Evolutionary conservation across 2,797 vertebrate genomes (phyloP), one percentile per base, ranked within the genome.

Genomic region (Carcharodon carcharias): DNA sequence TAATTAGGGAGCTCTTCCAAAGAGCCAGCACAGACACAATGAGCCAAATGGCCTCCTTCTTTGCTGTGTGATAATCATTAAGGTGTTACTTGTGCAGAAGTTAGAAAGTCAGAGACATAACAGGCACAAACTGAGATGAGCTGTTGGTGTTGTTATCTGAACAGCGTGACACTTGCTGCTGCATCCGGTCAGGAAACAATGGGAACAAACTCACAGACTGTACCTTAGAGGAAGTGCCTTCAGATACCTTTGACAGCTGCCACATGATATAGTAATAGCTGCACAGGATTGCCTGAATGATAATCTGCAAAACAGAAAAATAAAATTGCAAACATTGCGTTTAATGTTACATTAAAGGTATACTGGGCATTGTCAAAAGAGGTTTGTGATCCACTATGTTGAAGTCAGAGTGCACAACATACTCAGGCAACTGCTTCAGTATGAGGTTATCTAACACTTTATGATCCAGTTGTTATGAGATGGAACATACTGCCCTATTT

Each of bases 261-360:
- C 99, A 99, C 71, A 99, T 97, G 96, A 99, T 96, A 97, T 97
- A 98, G 97, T 97, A 98, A 97, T 98, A 98, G 11, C 97, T 97
- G 97, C 98, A 99, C 96, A 98, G 98, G 96, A 99, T 97, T 94
- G 98, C 98, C 94, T 98, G 98, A 96, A 97, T 97, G 95, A 98
- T 97, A 96, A 99, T 97, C 99, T 99, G 97, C 16, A 80, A 97
- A 97, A 96, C 96, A 97, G 95, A 54, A 65, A 87, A 28, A 6
- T 18, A 54, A 7, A 97, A 97, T 92, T 87, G 97, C 14, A 96
- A 26, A 40, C 45, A 31, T 95, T 73, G 31, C 65, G 8, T 96
- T 97, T 97, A 96, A 96, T 96, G 96, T 96, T 89, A 96, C 71
- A 40, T 93, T 23, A 93, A 93, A 93, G 31, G n/a, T 45, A 40